These are phyloP conservation scores for Magallana nippona DNA, from an alignment of 2,888 invertebrate species.

Conservation along the genomic window DNA sequence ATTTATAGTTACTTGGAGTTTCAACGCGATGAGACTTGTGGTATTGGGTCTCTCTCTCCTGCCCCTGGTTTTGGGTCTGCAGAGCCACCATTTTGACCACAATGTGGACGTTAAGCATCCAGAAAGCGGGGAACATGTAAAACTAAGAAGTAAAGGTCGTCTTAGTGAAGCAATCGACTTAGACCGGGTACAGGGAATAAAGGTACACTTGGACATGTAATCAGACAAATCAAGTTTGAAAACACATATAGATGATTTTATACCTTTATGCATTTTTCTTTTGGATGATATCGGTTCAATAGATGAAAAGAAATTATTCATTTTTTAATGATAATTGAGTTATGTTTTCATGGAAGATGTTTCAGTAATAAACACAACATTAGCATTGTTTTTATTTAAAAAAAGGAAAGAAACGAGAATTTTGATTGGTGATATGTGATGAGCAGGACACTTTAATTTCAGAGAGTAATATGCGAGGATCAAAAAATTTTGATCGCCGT, in stretches of 20 bases:
- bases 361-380: background rate
- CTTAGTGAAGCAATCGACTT: conserved; percentile 37
- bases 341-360: too few species aligned
- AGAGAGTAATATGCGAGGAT: conserved; percentile 46
- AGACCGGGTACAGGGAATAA: conserved; percentile 35
- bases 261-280: too few species aligned
- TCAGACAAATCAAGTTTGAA: too few species aligned
- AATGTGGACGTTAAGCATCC: conserved; percentile 41
- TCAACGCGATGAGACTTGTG: background rate
- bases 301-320: too few species aligned
- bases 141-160: conserved; percentile 37
- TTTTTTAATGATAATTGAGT: too few species aligned
- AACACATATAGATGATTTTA: too few species aligned
- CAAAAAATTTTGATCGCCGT: conserved; percentile 43
- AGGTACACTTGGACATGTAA: conserved; percentile 8
- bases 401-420: background rate
- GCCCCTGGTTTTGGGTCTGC: background rate
- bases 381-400: background rate
- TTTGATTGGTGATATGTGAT: too few species aligned
- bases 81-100: conserved; percentile 36
- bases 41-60: background rate
- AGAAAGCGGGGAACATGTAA: conserved; percentile 37
- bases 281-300: too few species aligned
- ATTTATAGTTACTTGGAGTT: background rate
- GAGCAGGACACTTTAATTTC: background rate